A percentile compares a stretch with the other conserved stretches of the same genome.
These are phyloP conservation scores for Pseudomyrmex sp. DNA, from an alignment of 1,140 invertebrate species.

Conservation along the genomic window DNA sequence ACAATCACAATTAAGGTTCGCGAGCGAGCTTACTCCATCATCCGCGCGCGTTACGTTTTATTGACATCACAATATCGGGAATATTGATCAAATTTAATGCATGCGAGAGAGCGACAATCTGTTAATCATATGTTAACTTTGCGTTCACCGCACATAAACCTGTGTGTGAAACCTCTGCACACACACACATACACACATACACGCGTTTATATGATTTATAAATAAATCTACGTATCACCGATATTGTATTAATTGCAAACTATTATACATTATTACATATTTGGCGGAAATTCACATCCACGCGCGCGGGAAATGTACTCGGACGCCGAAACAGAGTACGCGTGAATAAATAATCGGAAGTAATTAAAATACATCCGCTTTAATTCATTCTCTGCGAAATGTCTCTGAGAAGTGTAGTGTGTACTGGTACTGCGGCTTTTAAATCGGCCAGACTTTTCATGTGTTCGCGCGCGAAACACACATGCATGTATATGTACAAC, in stretches of 20 bases:
- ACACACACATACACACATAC: no score
- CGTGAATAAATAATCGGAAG: no score
- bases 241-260: no score
- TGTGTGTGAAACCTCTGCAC: no score
- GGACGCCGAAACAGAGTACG: not conserved
- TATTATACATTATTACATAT: no score
- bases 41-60: slow-evolving; percentile 23
- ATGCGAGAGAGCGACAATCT: slow-evolving; percentile 27
- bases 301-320: no score
- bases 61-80: slow-evolving; percentile 39
- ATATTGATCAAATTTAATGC: slow-evolving; percentile 47
- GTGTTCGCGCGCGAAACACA: not conserved
- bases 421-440: not conserved
- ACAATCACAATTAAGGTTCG: slow-evolving; percentile 47
- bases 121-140: slow-evolving; percentile 51
- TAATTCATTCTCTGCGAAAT: no score
- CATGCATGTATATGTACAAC: not conserved
- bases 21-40: slow-evolving; percentile 36
- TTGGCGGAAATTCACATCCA: no score
- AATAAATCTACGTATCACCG: not conserved
- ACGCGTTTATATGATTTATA: not conserved
- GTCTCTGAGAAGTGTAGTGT: no score
- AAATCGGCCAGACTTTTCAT: slow-evolving; percentile 4
- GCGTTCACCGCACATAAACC: no score
- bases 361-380: no score